Base-by-base conservation (phyloP, 2,888 invertebrate genomes). In the Epinotia bilunana region DNA sequence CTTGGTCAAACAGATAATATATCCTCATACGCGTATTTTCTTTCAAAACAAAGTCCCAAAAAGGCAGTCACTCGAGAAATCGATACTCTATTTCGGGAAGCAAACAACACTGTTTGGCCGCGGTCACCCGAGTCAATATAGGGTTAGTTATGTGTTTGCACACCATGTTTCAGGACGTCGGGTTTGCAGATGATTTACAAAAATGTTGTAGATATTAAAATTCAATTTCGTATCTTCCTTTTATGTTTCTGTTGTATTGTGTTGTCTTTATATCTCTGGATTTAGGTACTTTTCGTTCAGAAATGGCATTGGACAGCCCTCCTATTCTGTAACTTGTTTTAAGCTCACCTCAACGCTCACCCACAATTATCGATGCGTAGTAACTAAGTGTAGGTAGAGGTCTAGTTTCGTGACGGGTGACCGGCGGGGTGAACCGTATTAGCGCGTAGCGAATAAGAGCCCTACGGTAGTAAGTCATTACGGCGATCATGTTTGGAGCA, bases 111-210 rank as follows among this genome's bases (percentile, higher is more conserved):
- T 62, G 16, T 46, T 65, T 72, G 39, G 33, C 20, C 28, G 49
- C 39, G 67, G 60, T 73, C 28, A 60, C 64, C 67, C 61, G 39
- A 43, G 67, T 67, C 73, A 65, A 73, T 28, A 53, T 20, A 16
- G 72, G 53, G 49, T 64, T 57, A 71, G 28, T 65, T 73, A 73
- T 73, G 53, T 73, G 61, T 73, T 73, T 73, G 67, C 61, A n/a
- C 12, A n/a, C 16, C 33, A 16, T 39, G 57, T 68, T 61, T 61
- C 28, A n/a, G 13, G 20, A 20, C 57, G 20, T 13, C 18, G 20
- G 58, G 43, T 18, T 57, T 7, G 55, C 33, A 18, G 49, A 13
- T 49, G 53, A 53, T 53, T 46, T n/a, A 53, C 53, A 53, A 53
- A 53, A 53, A 1, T 6, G 6, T n/a, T 53, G 16, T 53, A 7